phyloP scores from a whole-genome alignment of 1,140 invertebrate genomes.

The Diorhabda sublineata region DNA sequence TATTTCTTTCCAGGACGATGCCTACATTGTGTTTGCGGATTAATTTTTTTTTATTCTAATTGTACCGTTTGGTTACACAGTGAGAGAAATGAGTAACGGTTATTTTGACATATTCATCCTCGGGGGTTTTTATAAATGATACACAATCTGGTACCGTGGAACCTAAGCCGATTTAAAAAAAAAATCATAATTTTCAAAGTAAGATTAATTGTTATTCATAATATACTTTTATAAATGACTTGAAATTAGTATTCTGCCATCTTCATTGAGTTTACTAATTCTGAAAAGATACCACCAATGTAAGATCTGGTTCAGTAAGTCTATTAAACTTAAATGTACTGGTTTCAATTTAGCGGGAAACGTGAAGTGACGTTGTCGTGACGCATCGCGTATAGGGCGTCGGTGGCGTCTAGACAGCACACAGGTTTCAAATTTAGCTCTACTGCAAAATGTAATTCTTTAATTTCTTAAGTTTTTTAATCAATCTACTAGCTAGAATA shows the following conservation, averaged over 20 bases:
- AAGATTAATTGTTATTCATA: too few species aligned
- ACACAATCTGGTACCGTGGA: neutral
- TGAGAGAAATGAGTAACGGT: neutral
- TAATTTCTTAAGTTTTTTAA: too few species aligned
- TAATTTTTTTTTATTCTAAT: slow-evolving; percentile 1
- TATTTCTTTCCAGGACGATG: neutral
- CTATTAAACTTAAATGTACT: slow-evolving; percentile 31
- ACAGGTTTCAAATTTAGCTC: too few species aligned
- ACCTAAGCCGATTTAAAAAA: too few species aligned
- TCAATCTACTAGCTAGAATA: too few species aligned
- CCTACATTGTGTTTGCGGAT: neutral
- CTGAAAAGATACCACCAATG: slow-evolving; percentile 27
- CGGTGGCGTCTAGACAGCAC: neutral
- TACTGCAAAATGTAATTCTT: too few species aligned
- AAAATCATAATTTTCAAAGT: too few species aligned
- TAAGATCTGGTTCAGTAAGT: slow-evolving; percentile 29
- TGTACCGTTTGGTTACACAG: neutral
- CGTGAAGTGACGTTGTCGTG: slow-evolving; percentile 26
- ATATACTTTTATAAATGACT: slow-evolving; percentile 3
- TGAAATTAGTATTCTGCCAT: slow-evolving; percentile 29
- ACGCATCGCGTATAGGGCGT: slow-evolving; percentile 22
- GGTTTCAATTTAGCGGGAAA: slow-evolving; percentile 29
- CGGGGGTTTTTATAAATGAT: neutral
- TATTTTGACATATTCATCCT: neutral
- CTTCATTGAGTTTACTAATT: slow-evolving; percentile 32